Base-by-base conservation (phyloP, 2,113 vertebrate genomes). In the Sula dactylatra region DNA sequence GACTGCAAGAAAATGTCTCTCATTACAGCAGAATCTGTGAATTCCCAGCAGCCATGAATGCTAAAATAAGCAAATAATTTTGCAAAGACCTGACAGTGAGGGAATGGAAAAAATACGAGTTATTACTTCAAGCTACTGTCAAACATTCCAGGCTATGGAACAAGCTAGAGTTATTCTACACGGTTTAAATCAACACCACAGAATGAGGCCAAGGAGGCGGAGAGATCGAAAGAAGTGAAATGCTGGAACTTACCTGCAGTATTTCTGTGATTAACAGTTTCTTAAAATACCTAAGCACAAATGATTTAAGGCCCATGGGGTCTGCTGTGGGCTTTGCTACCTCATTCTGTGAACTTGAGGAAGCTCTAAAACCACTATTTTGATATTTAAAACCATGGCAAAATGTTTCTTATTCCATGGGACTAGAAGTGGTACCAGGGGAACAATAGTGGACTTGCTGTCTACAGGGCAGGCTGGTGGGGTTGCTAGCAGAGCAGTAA, bases 81-180 rank as follows among this genome's bases (percentile, higher is more conserved):
- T 90, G n/a, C 87, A 40, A 87, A 96, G 66, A 61, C 47, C 44
- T 93, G 84, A 82, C 38, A 70, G 44, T 72, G 87, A 94, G 74
- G 50, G 84, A 94, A 93, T 94, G 91, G 93, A 96, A 97, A 86
- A 69, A 82, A 45, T 24, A 50, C 31, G 24, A 93, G 79, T 80
- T 97, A 94, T 94, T 97, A 77, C 70, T 96, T 91, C 86, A 94
- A 80, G 91, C 36, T 94, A 84, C 81, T 82, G 94, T 88, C 73
- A 93, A 94, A 66, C 31, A 45, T 96, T 93, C 84, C 86, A 90
- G 84, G 54, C 78, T 82, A 26, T 66, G 78, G 81, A 93, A 85
- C 49, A 93, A 77, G 25, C 42, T 64, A 26, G 78, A 94, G 26
- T 80, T 95, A 55, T 25, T 92, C 58, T 80, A 74, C 22, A 13